Conservation (phyloP, 1,140 invertebrate genomes). For the Drosophila gunungcola region DNA sequence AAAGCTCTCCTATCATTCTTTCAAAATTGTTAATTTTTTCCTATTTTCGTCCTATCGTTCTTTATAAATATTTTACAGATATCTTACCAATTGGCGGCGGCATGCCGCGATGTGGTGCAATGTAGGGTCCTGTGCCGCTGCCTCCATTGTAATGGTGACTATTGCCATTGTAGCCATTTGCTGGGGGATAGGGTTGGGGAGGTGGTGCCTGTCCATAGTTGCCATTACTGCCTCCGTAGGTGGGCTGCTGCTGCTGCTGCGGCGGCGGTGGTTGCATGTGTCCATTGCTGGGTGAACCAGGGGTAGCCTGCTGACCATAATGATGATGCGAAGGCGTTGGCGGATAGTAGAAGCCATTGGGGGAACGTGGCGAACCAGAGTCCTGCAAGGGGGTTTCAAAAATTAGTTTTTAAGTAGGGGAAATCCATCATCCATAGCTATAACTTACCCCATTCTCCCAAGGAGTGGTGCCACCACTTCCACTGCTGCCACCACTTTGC, state of each 20-base stretch:
- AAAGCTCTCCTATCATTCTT: too few relatives aligned
- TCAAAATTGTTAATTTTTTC: too few relatives aligned
- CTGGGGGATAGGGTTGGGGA: conserved; percentile 53
- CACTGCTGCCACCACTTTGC: conserved; percentile 68
- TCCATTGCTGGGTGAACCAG: conserved; percentile 67
- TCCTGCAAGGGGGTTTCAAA: conserved; percentile 52
- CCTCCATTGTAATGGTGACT: conserved; percentile 81
- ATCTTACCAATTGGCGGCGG: conserved; percentile 76
- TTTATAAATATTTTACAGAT: too few relatives aligned
- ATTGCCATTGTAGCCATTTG: conserved; percentile 79
- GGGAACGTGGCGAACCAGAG: conserved; percentile 79
- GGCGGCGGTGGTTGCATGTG: conserved; percentile 57
- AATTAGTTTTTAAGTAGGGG: background rate
- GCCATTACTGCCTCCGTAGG: conserved; percentile 57
- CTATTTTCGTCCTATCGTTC: too few relatives aligned
- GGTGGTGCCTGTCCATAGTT: conserved; percentile 73
- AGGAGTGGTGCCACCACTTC: conserved; percentile 66
- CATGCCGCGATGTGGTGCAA: conserved; percentile 85
- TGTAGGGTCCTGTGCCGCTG: conserved; percentile 84
- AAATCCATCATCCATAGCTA: background rate
- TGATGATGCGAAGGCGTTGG: conserved; percentile 86
- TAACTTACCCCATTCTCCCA: conserved; percentile 84
- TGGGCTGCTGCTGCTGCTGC: conserved; percentile 64
- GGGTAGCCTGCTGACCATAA: conserved; percentile 76
- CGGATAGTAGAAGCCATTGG: conserved; percentile 83